Conservation (phyloP, 2,888 invertebrate species). For the Meiosimyza decipiens region DNA sequence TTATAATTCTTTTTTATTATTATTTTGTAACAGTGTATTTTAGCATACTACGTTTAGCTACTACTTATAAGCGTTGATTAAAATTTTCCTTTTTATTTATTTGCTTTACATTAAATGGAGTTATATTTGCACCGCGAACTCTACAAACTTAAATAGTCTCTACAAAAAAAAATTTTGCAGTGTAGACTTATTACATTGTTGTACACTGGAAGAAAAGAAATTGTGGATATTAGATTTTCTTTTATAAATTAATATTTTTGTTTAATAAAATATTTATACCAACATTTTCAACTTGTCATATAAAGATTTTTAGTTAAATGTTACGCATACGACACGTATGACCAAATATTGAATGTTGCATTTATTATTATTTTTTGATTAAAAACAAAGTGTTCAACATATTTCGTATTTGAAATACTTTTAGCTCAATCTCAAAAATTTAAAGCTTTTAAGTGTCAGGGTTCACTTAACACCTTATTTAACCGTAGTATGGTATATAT, state of each 20-base stretch:
- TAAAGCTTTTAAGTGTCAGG: too few species aligned
- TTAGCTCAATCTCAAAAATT: too few species aligned
- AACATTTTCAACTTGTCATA: background rate
- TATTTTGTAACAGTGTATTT: slow-evolving; percentile 10
- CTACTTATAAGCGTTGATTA: slow-evolving; percentile 8
- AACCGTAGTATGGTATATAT: too few species aligned
- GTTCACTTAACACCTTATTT: too few species aligned
- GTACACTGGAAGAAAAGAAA: slow-evolving; percentile 57
- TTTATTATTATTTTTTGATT: too few species aligned
- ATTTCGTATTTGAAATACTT: too few species aligned
- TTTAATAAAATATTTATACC: slow-evolving; percentile 20
- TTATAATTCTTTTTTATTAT: background rate
- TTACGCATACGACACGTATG: too few species aligned
- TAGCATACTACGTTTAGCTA: background rate
- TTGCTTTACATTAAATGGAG: slow-evolving; percentile 5
- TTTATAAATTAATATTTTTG: background rate
- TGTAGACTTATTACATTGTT: slow-evolving; percentile 61
- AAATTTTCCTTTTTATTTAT: background rate
- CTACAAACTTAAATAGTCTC: slow-evolving; percentile 19
- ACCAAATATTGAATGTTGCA: too few species aligned
- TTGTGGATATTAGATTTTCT: background rate
- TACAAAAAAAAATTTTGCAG: slow-evolving; percentile 15
- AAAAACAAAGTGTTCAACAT: too few species aligned
- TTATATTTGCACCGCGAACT: slow-evolving; percentile 16
- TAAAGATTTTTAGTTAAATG: too few species aligned